Conservation (phyloP, 2,113 vertebrate species). For the Origma solitaria region DNA sequence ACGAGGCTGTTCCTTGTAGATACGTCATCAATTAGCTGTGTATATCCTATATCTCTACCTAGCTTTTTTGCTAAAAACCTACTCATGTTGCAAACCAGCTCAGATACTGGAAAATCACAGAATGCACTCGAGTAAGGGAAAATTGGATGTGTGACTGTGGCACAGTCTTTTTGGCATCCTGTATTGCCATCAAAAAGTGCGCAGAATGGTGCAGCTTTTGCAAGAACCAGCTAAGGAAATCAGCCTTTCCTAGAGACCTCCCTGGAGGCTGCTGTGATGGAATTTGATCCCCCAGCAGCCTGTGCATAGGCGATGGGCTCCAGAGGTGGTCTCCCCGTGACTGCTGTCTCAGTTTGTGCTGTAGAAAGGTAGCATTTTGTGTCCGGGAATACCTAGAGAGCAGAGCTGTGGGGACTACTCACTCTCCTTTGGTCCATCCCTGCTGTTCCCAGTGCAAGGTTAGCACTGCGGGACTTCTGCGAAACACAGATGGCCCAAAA, state of each 20-base stretch:
- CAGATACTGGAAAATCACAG: background rate
- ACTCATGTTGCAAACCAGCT: background rate
- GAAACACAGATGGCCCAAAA: background rate
- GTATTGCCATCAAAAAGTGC: background rate
- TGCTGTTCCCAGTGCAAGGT: background rate
- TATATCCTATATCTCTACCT: background rate
- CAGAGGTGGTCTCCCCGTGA: background rate
- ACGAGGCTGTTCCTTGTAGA: background rate
- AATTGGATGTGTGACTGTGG: background rate
- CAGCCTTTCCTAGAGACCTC: background rate
- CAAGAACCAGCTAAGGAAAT: background rate
- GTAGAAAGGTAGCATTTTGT: background rate
- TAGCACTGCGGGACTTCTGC: accelerated
- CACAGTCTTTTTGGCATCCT: background rate
- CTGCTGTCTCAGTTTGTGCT: background rate
- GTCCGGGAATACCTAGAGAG: background rate
- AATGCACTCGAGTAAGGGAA: background rate
- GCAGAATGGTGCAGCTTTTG: background rate
- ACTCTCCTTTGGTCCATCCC: background rate
- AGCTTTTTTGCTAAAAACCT: background rate
- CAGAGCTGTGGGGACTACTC: too few relatives aligned
- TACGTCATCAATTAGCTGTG: background rate
- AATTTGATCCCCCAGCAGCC: background rate
- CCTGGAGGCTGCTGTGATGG: background rate
- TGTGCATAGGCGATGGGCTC: background rate